A percentile compares a stretch with the other conserved stretches of the same genome.
These are phyloP conservation scores for Rhagoletis pomonella DNA, from an alignment of 1,140 invertebrate genomes.

Conservation along the genomic window DNA sequence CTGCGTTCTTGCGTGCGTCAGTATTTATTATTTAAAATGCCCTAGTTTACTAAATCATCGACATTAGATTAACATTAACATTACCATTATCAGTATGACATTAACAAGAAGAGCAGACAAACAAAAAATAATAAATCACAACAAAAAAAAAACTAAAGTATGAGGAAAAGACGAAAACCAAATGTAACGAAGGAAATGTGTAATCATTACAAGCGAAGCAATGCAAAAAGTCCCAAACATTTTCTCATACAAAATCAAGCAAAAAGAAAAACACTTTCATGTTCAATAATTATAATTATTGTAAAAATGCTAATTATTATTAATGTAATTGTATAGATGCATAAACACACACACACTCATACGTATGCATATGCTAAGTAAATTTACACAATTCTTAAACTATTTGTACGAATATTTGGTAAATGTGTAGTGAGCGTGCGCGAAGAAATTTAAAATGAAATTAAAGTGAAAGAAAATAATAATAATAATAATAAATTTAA, in stretches of 20 bases:
- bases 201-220: not conserved
- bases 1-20: not conserved
- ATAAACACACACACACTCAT: constrained; percentile 42
- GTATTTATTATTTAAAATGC: constrained; percentile 24
- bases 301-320: constrained; percentile 23
- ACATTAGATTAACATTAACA: constrained; percentile 37
- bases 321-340: constrained; percentile 24
- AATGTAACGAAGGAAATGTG: not conserved
- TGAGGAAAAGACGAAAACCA: not conserved
- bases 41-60: constrained; percentile 16
- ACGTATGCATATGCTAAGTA: not conserved
- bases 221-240: constrained; percentile 4
- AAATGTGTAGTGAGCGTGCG: not conserved
- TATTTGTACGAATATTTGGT: not conserved
- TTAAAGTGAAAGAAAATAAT: not conserved
- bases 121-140: constrained; percentile 29
- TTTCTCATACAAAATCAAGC: not conserved
- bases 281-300: constrained; percentile 9
- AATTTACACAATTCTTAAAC: not conserved
- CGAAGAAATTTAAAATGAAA: not conserved
- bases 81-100: constrained; percentile 53
- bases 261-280: not conserved
- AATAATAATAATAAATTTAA: not conserved
- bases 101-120: constrained; percentile 56
- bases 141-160: constrained; percentile 24